Evolutionary conservation across 2,113 vertebrate species (phyloP), one percentile per base, ranked within the genome.

Genomic region (Amphilophus citrinellus): DNA sequence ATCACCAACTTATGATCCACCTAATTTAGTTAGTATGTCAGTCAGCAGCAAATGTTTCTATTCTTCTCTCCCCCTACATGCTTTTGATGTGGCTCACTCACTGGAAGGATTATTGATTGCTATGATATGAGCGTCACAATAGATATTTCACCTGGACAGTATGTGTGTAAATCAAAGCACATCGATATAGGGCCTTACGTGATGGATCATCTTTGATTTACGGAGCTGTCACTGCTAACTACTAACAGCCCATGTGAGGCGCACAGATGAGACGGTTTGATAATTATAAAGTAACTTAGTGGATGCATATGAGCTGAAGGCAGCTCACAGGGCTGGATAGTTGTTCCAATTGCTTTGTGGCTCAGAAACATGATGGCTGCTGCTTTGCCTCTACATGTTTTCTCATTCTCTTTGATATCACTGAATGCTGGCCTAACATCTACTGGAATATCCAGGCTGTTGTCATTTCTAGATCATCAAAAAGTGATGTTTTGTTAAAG

Each of bases 101-200:
- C 27, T 53, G 53, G 79, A 77, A 82, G 22, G 66, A 65, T 84
- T 2, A 91, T 88, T 13, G 84, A 91, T 85, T 15, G 30, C 35
- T 63, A 7, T 59, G 66, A 86, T 80, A 59, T 11, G 17, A 13
- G 2, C 30, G 18, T 84, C 86, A 77, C 65, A n/a, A 32, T 50
- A 22, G 79, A 80, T 83, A 83, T 86, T 91, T 84, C 81, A 84
- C 59, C 79, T 15, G 56, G 39, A 30, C 66, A 8, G 71, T 65
- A 2, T 11, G 24, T 3, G 56, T 71, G 82, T 90, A 87, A 91
- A 91, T 93, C 86, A 89, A 60, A 87, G 82, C 22, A 1, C 77
- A n/a, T 87, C 37, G 13, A 68, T 0, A 39, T 59, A 32, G 60
- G 60, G 79, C 58, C 2, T 58, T 0, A 4, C 1, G 20, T 76